These are phyloP conservation scores for Esox niger DNA, from an alignment of 2,113 vertebrate genomes.

Conservation along the genomic window DNA sequence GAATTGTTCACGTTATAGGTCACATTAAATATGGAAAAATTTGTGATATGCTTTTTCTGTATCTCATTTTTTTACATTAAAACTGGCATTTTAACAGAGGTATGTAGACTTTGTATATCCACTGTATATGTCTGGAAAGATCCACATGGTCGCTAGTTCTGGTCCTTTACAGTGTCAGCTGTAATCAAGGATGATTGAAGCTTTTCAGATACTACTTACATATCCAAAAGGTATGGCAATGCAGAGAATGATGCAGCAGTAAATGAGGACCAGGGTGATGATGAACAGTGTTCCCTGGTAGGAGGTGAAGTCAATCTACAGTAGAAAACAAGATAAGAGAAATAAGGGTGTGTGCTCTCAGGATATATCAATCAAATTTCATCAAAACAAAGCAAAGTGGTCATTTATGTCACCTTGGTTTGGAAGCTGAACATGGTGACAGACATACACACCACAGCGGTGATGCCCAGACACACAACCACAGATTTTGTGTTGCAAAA, in stretches of 20 bases:
- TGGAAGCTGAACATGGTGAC: conserved; percentile 93
- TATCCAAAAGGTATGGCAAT: conserved; percentile 83
- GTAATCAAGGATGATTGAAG: background rate
- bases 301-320: conserved; percentile 88
- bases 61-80: too few relatives aligned
- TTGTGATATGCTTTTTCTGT: too few relatives aligned
- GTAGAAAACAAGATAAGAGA: background rate
- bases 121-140: conserved; percentile 16
- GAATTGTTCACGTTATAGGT: too few relatives aligned
- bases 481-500: conserved; percentile 92
- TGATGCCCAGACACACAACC: conserved; percentile 88
- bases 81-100: too few relatives aligned
- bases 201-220: conserved; percentile 69
- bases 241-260: conserved; percentile 80
- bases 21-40: too few relatives aligned
- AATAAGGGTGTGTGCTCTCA: background rate
- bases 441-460: conserved; percentile 83
- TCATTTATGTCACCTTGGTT: conserved; percentile 80
- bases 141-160: conserved; percentile 2
- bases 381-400: background rate
- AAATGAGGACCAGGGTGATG: conserved; percentile 82
- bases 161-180: background rate
- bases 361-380: background rate
- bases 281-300: conserved; percentile 83
- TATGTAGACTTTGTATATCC: too few relatives aligned